A percentile compares a stretch with the other conserved stretches of the same genome.
These are phyloP conservation scores for Busseola fusca DNA, from an alignment of 2,888 invertebrate genomes.

Conservation along the genomic window DNA sequence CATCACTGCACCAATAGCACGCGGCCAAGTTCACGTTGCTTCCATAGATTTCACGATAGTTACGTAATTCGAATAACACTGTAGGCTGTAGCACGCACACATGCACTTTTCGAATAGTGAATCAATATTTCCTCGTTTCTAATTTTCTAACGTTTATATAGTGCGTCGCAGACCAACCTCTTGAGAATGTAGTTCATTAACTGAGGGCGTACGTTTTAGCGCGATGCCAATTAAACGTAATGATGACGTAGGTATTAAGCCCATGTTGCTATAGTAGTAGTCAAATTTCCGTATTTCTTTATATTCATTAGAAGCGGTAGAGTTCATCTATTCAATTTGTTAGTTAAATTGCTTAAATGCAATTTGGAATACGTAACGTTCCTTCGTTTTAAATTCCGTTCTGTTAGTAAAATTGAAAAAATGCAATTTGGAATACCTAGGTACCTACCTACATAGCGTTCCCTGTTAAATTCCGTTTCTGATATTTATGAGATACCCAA, in stretches of 20 bases:
- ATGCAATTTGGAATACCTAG: not conserved
- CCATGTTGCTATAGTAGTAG: slow-evolving; percentile 20
- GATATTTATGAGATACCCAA: too few species aligned
- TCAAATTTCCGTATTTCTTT: slow-evolving; percentile 28
- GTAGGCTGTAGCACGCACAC: slow-evolving; percentile 39
- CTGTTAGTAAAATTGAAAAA: slow-evolving; percentile 1
- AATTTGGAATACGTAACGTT: not conserved
- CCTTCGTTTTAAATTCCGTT: not conserved
- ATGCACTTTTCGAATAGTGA: slow-evolving; percentile 28
- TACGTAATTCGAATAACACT: slow-evolving; percentile 47
- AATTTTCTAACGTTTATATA: slow-evolving; percentile 49
- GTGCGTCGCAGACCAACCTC: slow-evolving; percentile 45
- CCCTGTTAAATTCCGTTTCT: not conserved
- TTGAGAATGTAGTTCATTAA: slow-evolving; percentile 43
- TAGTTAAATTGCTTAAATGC: slow-evolving; percentile 6
- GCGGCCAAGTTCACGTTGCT: slow-evolving; percentile 54
- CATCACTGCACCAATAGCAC: slow-evolving; percentile 41
- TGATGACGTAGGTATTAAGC: slow-evolving; percentile 54
- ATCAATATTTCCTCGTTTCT: slow-evolving; percentile 56
- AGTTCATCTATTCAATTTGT: slow-evolving; percentile 6
- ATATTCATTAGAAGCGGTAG: slow-evolving; percentile 7
- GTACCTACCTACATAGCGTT: too few species aligned
- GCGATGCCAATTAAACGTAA: slow-evolving; percentile 54
- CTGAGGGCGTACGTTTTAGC: slow-evolving; percentile 39
- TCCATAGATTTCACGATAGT: slow-evolving; percentile 47